Percentiles rank a stretch among this genome's conserved stretches.
Conservation (phyloP, 2,888 invertebrate genomes). For the Thereva nobilitata region DNA sequence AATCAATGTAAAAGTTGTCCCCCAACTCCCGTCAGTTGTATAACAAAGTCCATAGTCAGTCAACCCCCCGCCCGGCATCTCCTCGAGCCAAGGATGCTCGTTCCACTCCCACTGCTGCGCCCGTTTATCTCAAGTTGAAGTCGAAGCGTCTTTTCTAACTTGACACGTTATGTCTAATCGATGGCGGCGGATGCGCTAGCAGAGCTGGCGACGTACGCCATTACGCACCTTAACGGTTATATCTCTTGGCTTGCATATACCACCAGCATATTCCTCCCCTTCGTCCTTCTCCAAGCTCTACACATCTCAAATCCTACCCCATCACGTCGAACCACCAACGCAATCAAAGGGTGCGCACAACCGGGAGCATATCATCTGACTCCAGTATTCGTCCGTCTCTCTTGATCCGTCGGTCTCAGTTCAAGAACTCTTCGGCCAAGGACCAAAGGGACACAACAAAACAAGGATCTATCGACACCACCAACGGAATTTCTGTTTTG, state of each 20-base stretch:
- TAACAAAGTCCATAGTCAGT: conserved; percentile 19
- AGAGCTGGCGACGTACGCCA: conserved; percentile 44
- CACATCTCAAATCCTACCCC: neutral
- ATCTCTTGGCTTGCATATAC: neutral
- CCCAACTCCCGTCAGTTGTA: conserved; percentile 2
- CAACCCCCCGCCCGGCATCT: conserved; percentile 1
- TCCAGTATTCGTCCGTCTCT: too few relatives aligned
- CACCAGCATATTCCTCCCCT: neutral
- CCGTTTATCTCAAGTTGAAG: neutral
- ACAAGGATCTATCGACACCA: conserved; percentile 14
- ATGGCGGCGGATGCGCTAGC: conserved; percentile 45
- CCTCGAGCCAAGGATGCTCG: neutral
- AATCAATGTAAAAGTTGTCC: conserved; percentile 22
- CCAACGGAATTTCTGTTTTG: conserved; percentile 31
- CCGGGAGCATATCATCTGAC: too few relatives aligned
- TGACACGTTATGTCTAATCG: conserved; percentile 37
- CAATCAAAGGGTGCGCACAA: too few relatives aligned
- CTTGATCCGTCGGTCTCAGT: neutral
- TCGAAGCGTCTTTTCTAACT: conserved; percentile 9
- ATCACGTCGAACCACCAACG: too few relatives aligned
- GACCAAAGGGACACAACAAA: neutral
- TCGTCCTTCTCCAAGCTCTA: neutral
- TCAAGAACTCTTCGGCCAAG: conserved; percentile 4
- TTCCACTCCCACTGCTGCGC: conserved; percentile 4
- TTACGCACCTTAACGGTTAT: conserved; percentile 44